Evolutionary conservation across 2,888 invertebrate genomes (phyloP), one percentile per base, ranked within the genome.

Genomic region (Corythucha ciliata): DNA sequence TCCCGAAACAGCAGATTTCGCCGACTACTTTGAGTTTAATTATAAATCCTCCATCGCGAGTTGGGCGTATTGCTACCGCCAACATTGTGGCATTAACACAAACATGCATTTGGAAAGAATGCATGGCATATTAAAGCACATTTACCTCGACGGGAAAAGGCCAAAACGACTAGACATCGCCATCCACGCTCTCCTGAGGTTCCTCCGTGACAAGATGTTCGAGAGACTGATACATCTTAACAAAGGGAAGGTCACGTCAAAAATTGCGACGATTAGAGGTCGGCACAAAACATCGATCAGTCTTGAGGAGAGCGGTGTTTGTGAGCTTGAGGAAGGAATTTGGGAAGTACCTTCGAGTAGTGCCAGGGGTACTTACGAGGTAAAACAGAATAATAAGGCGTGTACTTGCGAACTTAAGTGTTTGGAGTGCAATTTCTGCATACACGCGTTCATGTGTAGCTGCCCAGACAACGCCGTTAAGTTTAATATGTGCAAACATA

Each of bases 81-180:
- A 56, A 18, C 36, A 60, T 34, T 42, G 40, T 36, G 60, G 59
- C 10, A 20, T 63, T 2, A 63, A 63, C 37, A 59, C 58, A 6
- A 62, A 63, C 47, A 61, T 59, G 54, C 58, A 60, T 42, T 24
- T 63, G 12, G 63, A 63, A 53, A 51, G 52, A 2, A 58, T 63
- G 58, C 61, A 61, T 45, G 54, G 52, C 27, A 56, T 54, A 1
- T 16, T 63, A 3, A 61, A 61, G 50, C 56, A 61, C 46, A 48
- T 59, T 8, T 61, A 61, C 49, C 46, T 61, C 14, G 42, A 56
- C 4, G 58, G 59, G 6, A 59, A 62, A 52, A 56, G 48, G 10
- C 50, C 56, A 6, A 61, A 61, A 42, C 39, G 59, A 26, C 52
- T 61, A 7, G 60, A 60, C 27, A 61, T 56, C 42, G 54, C 56